phyloP scores from a whole-genome alignment of 2,113 vertebrate species.

The Brienomyrus brachyistius region DNA sequence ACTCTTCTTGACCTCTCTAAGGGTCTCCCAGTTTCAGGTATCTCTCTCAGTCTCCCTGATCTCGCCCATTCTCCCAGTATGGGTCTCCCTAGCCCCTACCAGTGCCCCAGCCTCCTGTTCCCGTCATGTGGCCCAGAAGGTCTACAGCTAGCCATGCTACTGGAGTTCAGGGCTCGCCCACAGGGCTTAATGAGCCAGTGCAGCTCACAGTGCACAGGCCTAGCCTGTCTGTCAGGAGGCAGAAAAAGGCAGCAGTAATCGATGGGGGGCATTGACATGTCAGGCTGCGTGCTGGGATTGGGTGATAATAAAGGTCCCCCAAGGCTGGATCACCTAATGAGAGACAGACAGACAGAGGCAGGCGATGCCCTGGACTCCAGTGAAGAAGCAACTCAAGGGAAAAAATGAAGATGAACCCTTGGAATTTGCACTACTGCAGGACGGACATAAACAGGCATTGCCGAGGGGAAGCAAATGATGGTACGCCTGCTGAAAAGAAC shows the following conservation, averaged over 20 bases:
- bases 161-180: background rate
- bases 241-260: slow-evolving; percentile 11
- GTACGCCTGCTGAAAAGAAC: background rate
- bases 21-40: background rate
- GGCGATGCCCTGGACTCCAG: background rate
- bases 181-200: background rate
- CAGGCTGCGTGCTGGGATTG: background rate
- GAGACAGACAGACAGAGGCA: background rate
- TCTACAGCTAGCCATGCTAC: background rate
- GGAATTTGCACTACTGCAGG: background rate
- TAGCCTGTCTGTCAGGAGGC: background rate
- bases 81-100: background rate
- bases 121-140: background rate
- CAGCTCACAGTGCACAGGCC: background rate
- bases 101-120: background rate
- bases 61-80: background rate
- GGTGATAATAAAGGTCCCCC: background rate
- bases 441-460: background rate
- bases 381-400: background rate
- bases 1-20: background rate
- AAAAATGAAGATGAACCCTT: background rate
- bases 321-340: background rate
- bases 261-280: slow-evolving; percentile 6
- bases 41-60: background rate
- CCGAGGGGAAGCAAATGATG: background rate